Conservation (phyloP, 2,797 vertebrate genomes). For the Takifugu rubripes region DNA sequence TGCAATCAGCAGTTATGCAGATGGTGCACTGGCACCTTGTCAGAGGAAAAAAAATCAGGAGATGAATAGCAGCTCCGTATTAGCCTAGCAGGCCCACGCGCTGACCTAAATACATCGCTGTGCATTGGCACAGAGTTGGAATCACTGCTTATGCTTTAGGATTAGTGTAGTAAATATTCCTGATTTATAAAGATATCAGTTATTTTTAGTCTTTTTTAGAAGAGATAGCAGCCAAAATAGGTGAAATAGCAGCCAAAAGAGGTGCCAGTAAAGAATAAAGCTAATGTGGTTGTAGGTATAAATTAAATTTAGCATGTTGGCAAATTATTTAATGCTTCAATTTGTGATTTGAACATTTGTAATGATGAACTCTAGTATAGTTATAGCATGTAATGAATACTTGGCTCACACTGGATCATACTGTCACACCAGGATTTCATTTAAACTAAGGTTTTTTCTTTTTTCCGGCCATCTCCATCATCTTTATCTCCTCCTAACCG, state of each 20-base stretch:
- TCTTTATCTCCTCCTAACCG: no score
- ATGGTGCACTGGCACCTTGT: constrained; percentile 40
- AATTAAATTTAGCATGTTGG: neutral
- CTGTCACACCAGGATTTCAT: no score
- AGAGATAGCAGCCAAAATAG: no score
- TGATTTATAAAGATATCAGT: neutral
- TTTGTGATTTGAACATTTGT: neutral
- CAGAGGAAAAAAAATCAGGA: constrained; percentile 49
- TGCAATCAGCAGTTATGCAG: constrained; percentile 56
- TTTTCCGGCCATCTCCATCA: no score
- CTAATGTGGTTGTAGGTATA: no score
- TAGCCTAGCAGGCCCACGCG: constrained; percentile 7
- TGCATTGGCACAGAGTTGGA: neutral
- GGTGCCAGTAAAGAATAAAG: no score
- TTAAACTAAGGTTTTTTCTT: no score
- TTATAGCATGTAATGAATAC: no score
- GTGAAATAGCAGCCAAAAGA: no score
- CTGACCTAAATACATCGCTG: constrained; percentile 39
- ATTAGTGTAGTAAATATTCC: constrained; percentile 3
- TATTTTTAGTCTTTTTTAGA: no score
- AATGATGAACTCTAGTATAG: neutral
- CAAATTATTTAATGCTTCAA: neutral
- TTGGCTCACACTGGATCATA: no score
- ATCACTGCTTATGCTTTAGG: neutral
- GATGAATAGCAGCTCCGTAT: constrained; percentile 28